These are phyloP conservation scores for Myoxocephalus aenaeus DNA, from an alignment of 2,797 vertebrate genomes.

Conservation along the genomic window DNA sequence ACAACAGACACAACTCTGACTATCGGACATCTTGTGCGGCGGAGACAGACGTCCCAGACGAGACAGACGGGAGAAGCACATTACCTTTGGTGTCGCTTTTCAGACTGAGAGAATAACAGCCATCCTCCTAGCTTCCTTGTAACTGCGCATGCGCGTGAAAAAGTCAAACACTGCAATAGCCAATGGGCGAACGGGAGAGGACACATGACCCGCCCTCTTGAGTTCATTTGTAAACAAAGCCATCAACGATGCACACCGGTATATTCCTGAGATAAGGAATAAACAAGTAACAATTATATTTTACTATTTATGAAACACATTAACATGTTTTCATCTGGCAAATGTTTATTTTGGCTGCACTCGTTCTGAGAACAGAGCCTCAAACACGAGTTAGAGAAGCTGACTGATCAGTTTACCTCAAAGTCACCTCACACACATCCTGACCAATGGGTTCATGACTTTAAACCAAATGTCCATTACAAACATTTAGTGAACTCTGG, in stretches of 20 bases:
- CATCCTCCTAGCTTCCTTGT: conserved; percentile 47
- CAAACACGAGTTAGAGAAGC: background rate
- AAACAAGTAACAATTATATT: background rate
- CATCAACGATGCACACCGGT: background rate
- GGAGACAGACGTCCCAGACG: rapidly evolving
- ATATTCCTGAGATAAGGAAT: background rate
- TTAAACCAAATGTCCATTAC: no score
- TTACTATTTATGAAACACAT: background rate
- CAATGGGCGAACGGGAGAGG: conserved; percentile 51
- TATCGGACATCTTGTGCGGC: rapidly evolving
- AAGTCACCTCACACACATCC: no score
- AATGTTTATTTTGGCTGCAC: background rate
- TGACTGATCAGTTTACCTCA: background rate
- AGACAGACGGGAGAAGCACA: background rate
- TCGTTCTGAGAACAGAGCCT: background rate
- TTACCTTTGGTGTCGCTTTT: conserved; percentile 60
- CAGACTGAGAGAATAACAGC: conserved; percentile 1
- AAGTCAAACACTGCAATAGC: conserved; percentile 17
- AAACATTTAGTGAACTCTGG: no score
- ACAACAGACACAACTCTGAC: background rate
- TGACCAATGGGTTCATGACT: no score
- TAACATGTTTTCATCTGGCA: background rate
- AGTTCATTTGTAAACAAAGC: conserved; percentile 54
- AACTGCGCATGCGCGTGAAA: conserved; percentile 44
- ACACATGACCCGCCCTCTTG: conserved; percentile 43